Evolutionary conservation across 2,797 vertebrate species (phyloP), one percentile per base, ranked within the genome.

Genomic region (Falco novaeseelandiae): DNA sequence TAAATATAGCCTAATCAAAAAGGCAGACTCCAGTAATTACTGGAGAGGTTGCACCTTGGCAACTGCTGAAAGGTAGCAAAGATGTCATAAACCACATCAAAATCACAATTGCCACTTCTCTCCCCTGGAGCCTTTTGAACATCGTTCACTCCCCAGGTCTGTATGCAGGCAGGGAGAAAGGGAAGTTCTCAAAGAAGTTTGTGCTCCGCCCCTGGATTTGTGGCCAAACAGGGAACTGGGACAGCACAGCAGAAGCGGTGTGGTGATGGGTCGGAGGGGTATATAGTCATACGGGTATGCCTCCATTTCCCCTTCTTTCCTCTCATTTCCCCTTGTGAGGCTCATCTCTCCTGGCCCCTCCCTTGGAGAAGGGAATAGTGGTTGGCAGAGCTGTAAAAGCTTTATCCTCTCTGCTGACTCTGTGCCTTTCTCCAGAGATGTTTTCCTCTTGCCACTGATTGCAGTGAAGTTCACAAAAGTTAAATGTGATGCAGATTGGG

Each of bases 1-100:
- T 96, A 89, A 96, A 94, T 69, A 59, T 15, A 94, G 76, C 72
- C 63, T 92, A 48, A 94, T 89, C 81, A 89, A 79, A 94, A 55
- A 88, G 62, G 49, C 49, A 92, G 61, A 3, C 65, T 76, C 57
- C 51, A 78, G 32, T 54, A 92, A 94, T 86, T 92, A 62, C 34
- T 36, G 67, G 25, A 62, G 71, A 87, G 66, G 55, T 36, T 79
- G 44, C 38, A 51, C 57, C 65, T 59, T 57, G 70, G 58, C 66
- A 70, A 72, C 61, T 73, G 23, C 63, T 38, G 42, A 30, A 67
- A 85, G 74, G 63, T 18, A 72, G 49, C 57, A 49, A 48, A 79
- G 84, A 18, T 91, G 49, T 89, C 84, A 69, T 19, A 73, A 79
- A 80, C 27, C 15, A 59, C 57, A 69, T 27, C 29, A 44, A 65